Conservation (phyloP, 2,113 vertebrate species). For the Ceratotherium simum region DNA sequence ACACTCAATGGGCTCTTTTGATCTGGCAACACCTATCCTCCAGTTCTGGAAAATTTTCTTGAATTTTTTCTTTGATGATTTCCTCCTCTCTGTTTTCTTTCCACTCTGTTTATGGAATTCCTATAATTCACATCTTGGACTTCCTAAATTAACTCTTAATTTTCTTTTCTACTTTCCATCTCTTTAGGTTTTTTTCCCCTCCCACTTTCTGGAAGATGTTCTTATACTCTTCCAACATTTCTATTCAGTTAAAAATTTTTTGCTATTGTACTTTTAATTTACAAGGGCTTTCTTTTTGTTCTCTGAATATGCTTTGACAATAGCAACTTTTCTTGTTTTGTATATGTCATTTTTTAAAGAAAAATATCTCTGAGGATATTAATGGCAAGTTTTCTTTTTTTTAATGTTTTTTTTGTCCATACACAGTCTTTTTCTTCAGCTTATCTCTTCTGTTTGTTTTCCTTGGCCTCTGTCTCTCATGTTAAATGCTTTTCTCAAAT, state of each 20-base stretch:
- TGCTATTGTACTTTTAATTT: not conserved
- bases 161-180: not conserved
- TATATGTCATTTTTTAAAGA: not conserved
- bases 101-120: not conserved
- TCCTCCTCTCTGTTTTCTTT: not conserved
- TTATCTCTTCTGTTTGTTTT: not conserved
- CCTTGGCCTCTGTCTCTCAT: not conserved
- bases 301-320: not conserved
- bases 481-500: not conserved
- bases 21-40: not conserved
- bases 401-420: not conserved
- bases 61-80: conserved; percentile 21
- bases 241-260: not conserved
- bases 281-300: not conserved
- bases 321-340: not conserved
- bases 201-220: not conserved
- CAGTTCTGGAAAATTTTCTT: not conserved
- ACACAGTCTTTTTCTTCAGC: not conserved
- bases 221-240: not conserved
- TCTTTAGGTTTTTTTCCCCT: not conserved
- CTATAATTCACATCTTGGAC: not conserved
- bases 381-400: not conserved
- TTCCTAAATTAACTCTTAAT: not conserved
- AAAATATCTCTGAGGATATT: not conserved
- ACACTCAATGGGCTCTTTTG: not conserved